Evolutionary conservation across 2,888 invertebrate genomes (phyloP), one percentile per base, ranked within the genome.

Genomic region (Eupeodes luniger): DNA sequence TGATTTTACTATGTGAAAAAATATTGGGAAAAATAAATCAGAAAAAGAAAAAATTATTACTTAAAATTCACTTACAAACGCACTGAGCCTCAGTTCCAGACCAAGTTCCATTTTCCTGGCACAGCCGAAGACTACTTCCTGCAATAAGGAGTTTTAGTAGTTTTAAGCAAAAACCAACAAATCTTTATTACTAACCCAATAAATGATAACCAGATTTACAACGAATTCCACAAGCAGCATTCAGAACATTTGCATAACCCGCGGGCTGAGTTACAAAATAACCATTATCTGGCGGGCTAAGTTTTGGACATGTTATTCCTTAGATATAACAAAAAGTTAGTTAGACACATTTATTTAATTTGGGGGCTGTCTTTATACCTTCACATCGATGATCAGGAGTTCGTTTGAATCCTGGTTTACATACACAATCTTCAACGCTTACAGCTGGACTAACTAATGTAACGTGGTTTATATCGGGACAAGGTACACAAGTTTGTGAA

Each of bases 221-320:
- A 61, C 95, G 93, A 9, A 96, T 94, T 0, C 96, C 96, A 92
- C 96, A 96, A 0, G 96, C 96, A n/a, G 96, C 96, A 91, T 96
- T 95, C 69, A 96, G 94, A 7, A 95, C 95, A 90, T 95, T 95
- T 81, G 94, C 94, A 91, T 96, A 96, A 44, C 94, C 94, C 55
- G 94, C 94, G 2, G 89, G 89, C 67, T 93, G 93, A 90, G 95
- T 95, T 2, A 96, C 95, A 91, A 96, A 95, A 91, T 96, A 96
- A 5, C 96, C 96, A 91, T 96, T 95, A 74, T 94, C 94, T 0
- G 96, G 96, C 2, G 95, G 94, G 14, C 91, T 91, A 75, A 96
- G 91, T 88, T 94, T 94, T 0, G 95, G 94, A 90, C 96, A 96
- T 34, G 94, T 95, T 89, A 95, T 93, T n/a, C 94, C 95, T 95